Percentiles rank a stretch among this genome's conserved stretches.
phyloP scores from a whole-genome alignment of 2,113 vertebrate species.

The Physeter macrocephalus region DNA sequence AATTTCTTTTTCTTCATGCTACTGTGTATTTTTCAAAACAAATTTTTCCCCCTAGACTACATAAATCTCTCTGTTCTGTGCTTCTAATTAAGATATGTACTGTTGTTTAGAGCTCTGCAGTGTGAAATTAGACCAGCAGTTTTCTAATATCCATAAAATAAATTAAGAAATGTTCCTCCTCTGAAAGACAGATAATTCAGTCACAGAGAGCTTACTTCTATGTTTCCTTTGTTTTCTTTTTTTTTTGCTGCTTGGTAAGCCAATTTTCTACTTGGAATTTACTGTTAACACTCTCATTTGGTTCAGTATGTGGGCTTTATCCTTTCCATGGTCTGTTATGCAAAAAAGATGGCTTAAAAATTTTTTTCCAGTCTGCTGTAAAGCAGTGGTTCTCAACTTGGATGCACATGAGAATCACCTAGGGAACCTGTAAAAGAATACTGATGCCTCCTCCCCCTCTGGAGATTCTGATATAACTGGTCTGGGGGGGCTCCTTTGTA shows the following conservation, averaged over 20 bases:
- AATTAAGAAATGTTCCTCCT: slow-evolving; percentile 86
- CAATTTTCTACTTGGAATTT: slow-evolving; percentile 96
- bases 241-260: slow-evolving; percentile 88
- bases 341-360: slow-evolving; percentile 76
- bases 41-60: slow-evolving; percentile 72
- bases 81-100: slow-evolving; percentile 91
- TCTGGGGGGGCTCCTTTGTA: not conserved
- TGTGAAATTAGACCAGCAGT: slow-evolving; percentile 92
- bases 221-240: slow-evolving; percentile 89
- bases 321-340: slow-evolving; percentile 83
- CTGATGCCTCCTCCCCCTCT: not conserved
- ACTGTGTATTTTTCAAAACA: slow-evolving; percentile 43
- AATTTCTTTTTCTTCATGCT: not conserved
- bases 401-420: slow-evolving; percentile 27
- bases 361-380: slow-evolving; percentile 77
- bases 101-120: slow-evolving; percentile 85
- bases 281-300: slow-evolving; percentile 88
- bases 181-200: slow-evolving; percentile 88
- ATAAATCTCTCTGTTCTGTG: slow-evolving; percentile 79
- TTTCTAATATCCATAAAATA: slow-evolving; percentile 89
- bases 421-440: slow-evolving; percentile 45
- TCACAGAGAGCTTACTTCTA: slow-evolving; percentile 90
- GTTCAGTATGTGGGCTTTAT: slow-evolving; percentile 90
- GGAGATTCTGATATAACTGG: not conserved
- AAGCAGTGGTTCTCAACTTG: slow-evolving; percentile 44